phyloP scores from a whole-genome alignment of 1,140 invertebrate genomes.

The Temnothorax nylanderi region DNA sequence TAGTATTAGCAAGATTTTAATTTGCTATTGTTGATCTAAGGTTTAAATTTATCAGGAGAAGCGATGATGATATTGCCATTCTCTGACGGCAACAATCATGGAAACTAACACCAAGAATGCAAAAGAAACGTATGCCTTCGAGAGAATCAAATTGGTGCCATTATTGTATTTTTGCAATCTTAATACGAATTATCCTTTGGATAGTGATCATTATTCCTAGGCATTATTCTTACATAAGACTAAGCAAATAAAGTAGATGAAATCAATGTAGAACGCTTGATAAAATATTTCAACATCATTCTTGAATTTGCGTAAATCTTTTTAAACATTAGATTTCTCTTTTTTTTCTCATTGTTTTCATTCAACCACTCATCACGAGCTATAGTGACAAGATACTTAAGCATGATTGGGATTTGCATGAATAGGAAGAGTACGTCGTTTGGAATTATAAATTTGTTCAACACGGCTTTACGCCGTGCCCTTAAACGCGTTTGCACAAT shows the following conservation, averaged over 20 bases:
- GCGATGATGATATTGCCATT: not conserved
- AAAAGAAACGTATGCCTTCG: constrained; percentile 71
- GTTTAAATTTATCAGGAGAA: constrained; percentile 20
- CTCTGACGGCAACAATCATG: not conserved
- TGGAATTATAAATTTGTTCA: not conserved
- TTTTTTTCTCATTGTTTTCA: not conserved
- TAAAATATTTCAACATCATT: constrained; percentile 14
- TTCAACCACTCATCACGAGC: not conserved
- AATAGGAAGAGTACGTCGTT: not conserved
- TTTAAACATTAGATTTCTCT: constrained; percentile 1
- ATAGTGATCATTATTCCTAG: not conserved
- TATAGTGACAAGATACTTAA: constrained; percentile 26
- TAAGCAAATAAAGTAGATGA: constrained; percentile 5
- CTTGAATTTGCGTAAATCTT: not conserved
- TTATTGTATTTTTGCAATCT: constrained; percentile 39
- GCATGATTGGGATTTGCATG: not conserved
- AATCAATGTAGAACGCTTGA: not conserved
- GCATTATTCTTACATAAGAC: constrained; percentile 23
- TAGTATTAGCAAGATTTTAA: constrained; percentile 71
- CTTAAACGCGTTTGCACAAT: not conserved
- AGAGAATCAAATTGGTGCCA: constrained; percentile 23
- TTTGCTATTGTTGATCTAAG: constrained; percentile 61
- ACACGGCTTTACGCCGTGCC: not conserved
- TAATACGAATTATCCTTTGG: constrained; percentile 16
- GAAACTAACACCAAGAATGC: constrained; percentile 35